Conservation (phyloP, 2,888 invertebrate species). For the Penaeus monodon region DNA sequence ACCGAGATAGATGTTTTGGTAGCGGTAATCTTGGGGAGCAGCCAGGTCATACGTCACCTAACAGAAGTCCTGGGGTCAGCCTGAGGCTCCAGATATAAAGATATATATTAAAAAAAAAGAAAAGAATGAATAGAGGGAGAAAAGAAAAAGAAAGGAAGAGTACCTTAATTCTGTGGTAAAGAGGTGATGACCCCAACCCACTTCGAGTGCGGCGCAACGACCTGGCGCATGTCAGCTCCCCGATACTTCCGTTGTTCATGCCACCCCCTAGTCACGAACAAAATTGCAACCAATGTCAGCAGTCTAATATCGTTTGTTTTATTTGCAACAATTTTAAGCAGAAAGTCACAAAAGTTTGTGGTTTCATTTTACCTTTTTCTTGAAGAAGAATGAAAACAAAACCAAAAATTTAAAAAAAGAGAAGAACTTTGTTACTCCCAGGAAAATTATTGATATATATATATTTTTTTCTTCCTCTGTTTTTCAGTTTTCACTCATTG, state of each 20-base stretch:
- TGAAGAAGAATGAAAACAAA: not conserved
- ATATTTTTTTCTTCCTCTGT: constrained; percentile 23
- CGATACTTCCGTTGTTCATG: constrained; percentile 42
- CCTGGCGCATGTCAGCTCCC: constrained; percentile 39
- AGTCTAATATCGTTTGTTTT: constrained; percentile 62
- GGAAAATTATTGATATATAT: constrained; percentile 34
- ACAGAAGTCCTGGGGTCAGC: constrained; percentile 36
- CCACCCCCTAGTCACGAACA: constrained; percentile 61
- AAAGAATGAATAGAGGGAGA: too few relatives aligned
- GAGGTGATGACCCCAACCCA: constrained; percentile 36
- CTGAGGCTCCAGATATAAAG: constrained; percentile 55
- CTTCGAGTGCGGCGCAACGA: constrained; percentile 21
- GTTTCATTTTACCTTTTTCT: constrained; percentile 57
- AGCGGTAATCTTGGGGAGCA: constrained; percentile 47
- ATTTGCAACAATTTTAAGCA: constrained; percentile 64
- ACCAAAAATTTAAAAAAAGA: too few relatives aligned
- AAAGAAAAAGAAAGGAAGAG: constrained; percentile 3
- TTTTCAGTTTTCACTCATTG: constrained; percentile 32
- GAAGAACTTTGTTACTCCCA: too few relatives aligned
- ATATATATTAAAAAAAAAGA: too few relatives aligned
- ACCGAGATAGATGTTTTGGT: constrained; percentile 58
- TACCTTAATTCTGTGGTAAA: constrained; percentile 46
- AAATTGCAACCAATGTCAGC: constrained; percentile 59
- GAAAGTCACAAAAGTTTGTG: constrained; percentile 59
- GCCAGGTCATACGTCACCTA: constrained; percentile 43